A percentile compares a stretch with the other conserved stretches of the same genome.
Conservation (phyloP, 2,888 invertebrate species). For the Monopis laevigella region DNA sequence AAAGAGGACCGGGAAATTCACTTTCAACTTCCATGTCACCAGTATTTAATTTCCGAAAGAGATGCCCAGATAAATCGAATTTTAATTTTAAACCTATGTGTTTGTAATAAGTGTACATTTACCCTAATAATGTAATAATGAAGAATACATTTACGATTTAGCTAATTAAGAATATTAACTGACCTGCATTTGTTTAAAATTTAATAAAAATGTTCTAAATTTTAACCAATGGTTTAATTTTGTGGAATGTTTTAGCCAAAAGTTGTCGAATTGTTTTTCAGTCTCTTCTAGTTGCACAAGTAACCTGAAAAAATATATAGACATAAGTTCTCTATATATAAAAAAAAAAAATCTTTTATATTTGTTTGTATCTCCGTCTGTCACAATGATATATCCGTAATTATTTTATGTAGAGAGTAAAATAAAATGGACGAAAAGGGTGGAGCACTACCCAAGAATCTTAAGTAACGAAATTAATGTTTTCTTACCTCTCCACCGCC, state of each 20-base stretch:
- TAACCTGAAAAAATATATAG: conserved; percentile 75
- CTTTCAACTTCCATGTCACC: conserved; percentile 41
- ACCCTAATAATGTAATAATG: background rate
- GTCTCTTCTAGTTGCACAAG: conserved; percentile 94
- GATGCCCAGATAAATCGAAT: conserved; percentile 29
- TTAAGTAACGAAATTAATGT: background rate
- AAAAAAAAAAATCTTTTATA: too few relatives aligned
- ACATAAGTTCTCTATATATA: background rate
- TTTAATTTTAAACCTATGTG: conserved; percentile 48
- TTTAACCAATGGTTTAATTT: conserved; percentile 90
- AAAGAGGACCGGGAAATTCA: conserved; percentile 21
- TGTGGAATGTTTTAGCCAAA: conserved; percentile 92
- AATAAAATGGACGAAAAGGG: too few relatives aligned
- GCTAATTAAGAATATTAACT: conserved; percentile 17
- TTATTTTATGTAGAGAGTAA: too few relatives aligned
- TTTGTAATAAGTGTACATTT: conserved; percentile 15
- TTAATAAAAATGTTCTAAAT: conserved; percentile 92
- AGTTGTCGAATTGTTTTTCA: conserved; percentile 91
- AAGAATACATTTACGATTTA: background rate
- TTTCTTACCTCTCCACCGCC: conserved; percentile 84
- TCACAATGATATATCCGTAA: too few relatives aligned
- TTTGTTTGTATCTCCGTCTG: too few relatives aligned
- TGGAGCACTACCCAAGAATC: too few relatives aligned
- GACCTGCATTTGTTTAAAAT: conserved; percentile 90
- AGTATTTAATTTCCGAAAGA: conserved; percentile 49